Conservation (phyloP, 2,888 invertebrate genomes). For the Plemyria rubiginata region DNA sequence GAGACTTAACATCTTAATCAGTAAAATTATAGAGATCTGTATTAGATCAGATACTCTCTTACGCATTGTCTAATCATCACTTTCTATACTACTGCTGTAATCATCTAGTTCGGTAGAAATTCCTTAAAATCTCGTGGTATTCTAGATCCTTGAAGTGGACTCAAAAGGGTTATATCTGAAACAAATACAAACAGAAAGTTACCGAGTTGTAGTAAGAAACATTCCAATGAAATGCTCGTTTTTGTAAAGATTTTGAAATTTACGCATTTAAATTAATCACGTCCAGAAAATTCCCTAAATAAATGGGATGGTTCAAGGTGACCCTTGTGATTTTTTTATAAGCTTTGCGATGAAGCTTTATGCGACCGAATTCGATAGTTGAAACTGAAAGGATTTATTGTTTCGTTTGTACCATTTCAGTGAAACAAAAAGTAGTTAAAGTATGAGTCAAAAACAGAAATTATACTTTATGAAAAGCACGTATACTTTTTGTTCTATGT, state of each 20-base stretch:
- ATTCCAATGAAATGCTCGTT: conserved; percentile 26
- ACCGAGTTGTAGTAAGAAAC: conserved; percentile 2
- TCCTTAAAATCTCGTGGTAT: neutral
- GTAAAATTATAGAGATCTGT: neutral
- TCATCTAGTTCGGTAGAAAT: neutral
- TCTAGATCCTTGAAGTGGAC: neutral
- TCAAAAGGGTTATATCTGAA: conserved; percentile 16
- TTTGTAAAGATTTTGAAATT: neutral
- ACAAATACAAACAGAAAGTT: conserved; percentile 24
- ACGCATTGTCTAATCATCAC: neutral
- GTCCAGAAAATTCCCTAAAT: neutral
- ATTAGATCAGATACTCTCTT: neutral
- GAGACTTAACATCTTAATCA: neutral
- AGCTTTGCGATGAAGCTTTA: neutral
- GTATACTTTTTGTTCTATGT: neutral
- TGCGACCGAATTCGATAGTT: neutral
- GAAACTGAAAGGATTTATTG: neutral
- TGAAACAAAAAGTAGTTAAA: neutral
- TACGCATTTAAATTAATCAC: neutral
- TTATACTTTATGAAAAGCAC: neutral
- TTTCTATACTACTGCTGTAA: neutral
- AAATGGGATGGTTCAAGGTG: too few relatives aligned
- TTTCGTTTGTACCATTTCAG: neutral
- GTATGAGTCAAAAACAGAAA: neutral
- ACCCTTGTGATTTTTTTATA: too few relatives aligned